Conservation (phyloP, 2,797 vertebrate species). For the Gambelia wislizenii region DNA sequence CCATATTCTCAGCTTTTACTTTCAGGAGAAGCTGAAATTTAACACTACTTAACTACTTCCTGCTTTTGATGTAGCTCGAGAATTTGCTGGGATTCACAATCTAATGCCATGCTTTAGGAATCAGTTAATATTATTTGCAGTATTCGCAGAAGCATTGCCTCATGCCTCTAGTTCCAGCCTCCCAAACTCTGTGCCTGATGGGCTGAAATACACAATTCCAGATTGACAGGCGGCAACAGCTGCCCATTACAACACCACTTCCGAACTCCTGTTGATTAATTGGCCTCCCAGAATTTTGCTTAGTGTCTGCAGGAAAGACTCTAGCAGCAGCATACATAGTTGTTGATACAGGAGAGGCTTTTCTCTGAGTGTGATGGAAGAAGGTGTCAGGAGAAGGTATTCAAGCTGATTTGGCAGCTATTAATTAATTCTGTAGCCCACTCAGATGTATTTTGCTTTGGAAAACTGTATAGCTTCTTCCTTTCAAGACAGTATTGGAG, state of each 20-base stretch:
- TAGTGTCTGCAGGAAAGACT: not conserved
- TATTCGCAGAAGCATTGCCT: conserved; percentile 22
- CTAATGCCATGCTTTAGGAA: not conserved
- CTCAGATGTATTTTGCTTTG: not conserved
- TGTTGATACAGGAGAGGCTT: not conserved
- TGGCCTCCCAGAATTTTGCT: not conserved
- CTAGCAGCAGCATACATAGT: not conserved
- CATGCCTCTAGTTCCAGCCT: not conserved
- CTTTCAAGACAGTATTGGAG: not conserved
- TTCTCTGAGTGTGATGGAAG: not conserved
- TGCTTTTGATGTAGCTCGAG: not conserved
- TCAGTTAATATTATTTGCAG: not conserved
- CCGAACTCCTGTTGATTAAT: conserved; percentile 3
- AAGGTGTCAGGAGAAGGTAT: not conserved
- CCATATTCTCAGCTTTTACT: not conserved
- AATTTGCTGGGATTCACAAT: not conserved
- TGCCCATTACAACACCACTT: not conserved
- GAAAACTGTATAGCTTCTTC: not conserved
- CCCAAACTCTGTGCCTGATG: not conserved
- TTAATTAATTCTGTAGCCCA: not conserved
- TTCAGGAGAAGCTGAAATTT: not conserved
- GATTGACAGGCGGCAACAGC: conserved; percentile 5
- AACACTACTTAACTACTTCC: not conserved
- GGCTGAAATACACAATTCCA: not conserved
- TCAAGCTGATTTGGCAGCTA: not conserved